Percentiles rank a stretch among this genome's conserved stretches.
These are phyloP conservation scores for Ptychadena robeensis DNA, from an alignment of 2,797 vertebrate species.

Conservation along the genomic window DNA sequence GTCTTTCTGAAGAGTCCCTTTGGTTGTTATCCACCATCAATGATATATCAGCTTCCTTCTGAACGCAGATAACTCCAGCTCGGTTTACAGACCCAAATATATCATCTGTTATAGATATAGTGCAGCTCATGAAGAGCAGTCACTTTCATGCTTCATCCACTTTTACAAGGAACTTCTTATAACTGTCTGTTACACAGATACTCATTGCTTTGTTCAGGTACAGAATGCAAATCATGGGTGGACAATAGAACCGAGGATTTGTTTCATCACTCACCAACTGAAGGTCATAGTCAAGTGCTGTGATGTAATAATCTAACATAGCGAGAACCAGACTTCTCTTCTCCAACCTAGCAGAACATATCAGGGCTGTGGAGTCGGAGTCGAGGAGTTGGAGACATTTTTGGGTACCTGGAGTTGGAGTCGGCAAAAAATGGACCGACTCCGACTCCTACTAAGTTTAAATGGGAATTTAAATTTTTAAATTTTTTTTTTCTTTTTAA, in stretches of 20 bases:
- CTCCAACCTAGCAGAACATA: background rate
- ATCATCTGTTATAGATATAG: background rate
- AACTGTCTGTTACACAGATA: conserved; percentile 21
- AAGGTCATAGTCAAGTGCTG: conserved; percentile 1
- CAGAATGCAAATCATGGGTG: conserved; percentile 1
- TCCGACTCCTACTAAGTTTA: too few species aligned
- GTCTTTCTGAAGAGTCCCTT: background rate
- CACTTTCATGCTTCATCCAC: conserved; percentile 23
- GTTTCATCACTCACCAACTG: background rate
- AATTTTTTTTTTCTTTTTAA: too few species aligned
- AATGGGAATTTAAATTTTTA: too few species aligned
- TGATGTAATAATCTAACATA: background rate
- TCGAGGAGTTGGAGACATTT: too few species aligned
- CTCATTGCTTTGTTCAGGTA: conserved; percentile 3
- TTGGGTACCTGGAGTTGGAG: too few species aligned
- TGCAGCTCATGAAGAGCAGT: conserved; percentile 9
- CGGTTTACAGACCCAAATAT: background rate
- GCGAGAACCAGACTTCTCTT: background rate
- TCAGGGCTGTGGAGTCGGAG: too few species aligned
- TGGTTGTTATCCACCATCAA: background rate
- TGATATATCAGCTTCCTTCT: background rate
- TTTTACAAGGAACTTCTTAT: background rate
- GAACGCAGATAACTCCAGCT: background rate
- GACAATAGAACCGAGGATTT: conserved; percentile 2
- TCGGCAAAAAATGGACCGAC: too few species aligned